Evolutionary conservation across 2,888 invertebrate genomes (phyloP), one percentile per base, ranked within the genome.

Genomic region (Hermodice carunculata): DNA sequence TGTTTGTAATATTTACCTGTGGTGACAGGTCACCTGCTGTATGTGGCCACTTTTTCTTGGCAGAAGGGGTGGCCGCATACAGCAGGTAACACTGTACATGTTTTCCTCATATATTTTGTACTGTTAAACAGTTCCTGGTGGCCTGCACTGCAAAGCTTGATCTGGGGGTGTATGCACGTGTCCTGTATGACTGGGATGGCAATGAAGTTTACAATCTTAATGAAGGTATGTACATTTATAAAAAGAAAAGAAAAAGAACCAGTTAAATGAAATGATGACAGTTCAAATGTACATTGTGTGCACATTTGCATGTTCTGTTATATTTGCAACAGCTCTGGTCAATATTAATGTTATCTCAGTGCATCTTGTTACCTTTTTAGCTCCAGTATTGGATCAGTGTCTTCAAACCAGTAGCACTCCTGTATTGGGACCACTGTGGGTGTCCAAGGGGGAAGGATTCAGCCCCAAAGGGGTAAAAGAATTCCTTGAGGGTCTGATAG

Each of bases 361-460:
- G 40, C 11, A 37, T 37, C n/a, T 37, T 19, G 22, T 54, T n/a
- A 24, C 28, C 24, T 31, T 72, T 72, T 1, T 69, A 85, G 86
- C 79, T 24, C 84, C 85, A 2, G 70, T 82, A 3, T 64, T 86
- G n/a, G 84, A 85, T 69, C 76, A 79, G 53, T 82, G 83, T 67
- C 73, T 85, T 19, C 82, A 83, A 66, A 73, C 76, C 1, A 77
- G 77, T 22, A 76, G 77, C 31, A 82, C 81, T 17, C 79, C 80
- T 29, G 78, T 84, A 2, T 75, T 81, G 34, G 86, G 86, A 2
- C 86, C 86, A 4, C 74, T 86, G 46, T 86, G 86, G 86, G 79
- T 85, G 49, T 84, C 85, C 0, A 72, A 77, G 19, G 85, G 86
- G 2, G 86, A 85, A 62, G 77, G 82, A 1, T 85, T 85, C 71